Conservation (phyloP, 2,888 invertebrate genomes). For the Pyrgus malvae region DNA sequence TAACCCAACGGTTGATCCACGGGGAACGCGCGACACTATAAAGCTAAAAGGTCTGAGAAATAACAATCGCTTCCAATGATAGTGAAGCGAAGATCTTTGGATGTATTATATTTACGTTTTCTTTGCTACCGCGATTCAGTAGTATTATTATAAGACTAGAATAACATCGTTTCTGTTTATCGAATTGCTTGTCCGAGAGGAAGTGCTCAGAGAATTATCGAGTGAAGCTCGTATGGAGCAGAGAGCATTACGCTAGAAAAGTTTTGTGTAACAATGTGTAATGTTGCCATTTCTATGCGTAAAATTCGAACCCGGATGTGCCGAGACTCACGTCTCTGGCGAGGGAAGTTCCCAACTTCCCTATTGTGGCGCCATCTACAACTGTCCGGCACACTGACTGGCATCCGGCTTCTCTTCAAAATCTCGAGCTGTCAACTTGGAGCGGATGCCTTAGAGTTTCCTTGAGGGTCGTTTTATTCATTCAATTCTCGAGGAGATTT, state of each 20-base stretch:
- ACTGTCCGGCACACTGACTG: slow-evolving; percentile 73
- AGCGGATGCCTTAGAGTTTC: slow-evolving; percentile 70
- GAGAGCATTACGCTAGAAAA: slow-evolving; percentile 71
- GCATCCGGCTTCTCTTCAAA: slow-evolving; percentile 78
- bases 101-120: no score
- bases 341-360: slow-evolving; percentile 58
- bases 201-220: slow-evolving; percentile 59
- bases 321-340: slow-evolving; percentile 51
- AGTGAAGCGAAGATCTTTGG: no score
- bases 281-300: slow-evolving; percentile 80
- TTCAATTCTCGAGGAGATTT: slow-evolving; percentile 60
- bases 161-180: slow-evolving; percentile 55
- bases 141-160: slow-evolving; percentile 33
- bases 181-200: slow-evolving; percentile 58
- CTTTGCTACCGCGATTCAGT: neutral
- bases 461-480: slow-evolving; percentile 74
- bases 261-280: slow-evolving; percentile 77
- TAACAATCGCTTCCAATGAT: neutral
- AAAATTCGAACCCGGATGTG: slow-evolving; percentile 66
- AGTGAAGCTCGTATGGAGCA: slow-evolving; percentile 60
- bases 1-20: no score
- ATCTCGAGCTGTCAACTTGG: slow-evolving; percentile 72
- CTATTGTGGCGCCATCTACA: slow-evolving; percentile 77
- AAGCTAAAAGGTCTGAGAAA: neutral
- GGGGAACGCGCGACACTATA: no score